Conservation (phyloP, 2,797 vertebrate genomes). For the Notoglanidium macrostoma region DNA sequence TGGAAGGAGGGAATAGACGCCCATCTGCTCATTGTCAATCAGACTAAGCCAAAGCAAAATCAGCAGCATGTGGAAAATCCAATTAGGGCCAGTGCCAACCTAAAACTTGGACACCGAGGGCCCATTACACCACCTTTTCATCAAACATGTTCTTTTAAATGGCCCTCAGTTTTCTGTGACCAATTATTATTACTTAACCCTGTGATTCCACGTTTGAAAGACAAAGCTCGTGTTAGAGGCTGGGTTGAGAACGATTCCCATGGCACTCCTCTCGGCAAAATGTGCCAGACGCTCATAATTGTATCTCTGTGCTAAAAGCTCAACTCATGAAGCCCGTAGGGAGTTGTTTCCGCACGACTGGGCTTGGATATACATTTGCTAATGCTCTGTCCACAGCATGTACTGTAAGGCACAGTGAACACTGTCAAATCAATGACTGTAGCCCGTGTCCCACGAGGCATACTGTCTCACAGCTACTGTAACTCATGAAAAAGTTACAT, state of each 20-base stretch:
- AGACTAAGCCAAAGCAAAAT: slow-evolving; percentile 54
- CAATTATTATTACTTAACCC: slow-evolving; percentile 58
- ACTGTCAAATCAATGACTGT: slow-evolving; percentile 25
- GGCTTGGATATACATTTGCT: slow-evolving; percentile 22
- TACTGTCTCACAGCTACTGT: not conserved
- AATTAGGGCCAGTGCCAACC: slow-evolving; percentile 55
- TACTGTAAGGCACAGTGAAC: slow-evolving; percentile 25
- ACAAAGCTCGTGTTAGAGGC: slow-evolving; percentile 12
- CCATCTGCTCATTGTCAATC: slow-evolving; percentile 59
- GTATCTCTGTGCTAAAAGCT: slow-evolving; percentile 35
- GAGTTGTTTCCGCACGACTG: slow-evolving; percentile 32
- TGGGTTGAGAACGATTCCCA: slow-evolving; percentile 33
- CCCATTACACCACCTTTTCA: slow-evolving; percentile 39
- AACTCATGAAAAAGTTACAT: not conserved
- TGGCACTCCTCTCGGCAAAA: not conserved
- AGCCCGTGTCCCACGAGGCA: not conserved
- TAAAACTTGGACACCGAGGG: slow-evolving; percentile 41
- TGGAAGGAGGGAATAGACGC: slow-evolving; percentile 35
- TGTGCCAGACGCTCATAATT: slow-evolving; percentile 35
- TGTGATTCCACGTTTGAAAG: slow-evolving; percentile 43
- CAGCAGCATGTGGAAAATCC: slow-evolving; percentile 60
- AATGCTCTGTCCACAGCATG: slow-evolving; percentile 17
- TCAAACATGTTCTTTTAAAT: slow-evolving; percentile 42
- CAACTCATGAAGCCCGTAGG: not conserved
- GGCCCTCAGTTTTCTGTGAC: slow-evolving; percentile 39